A percentile compares a stretch with the other conserved stretches of the same genome.
These are phyloP conservation scores for Falco rusticolus DNA, from an alignment of 2,797 vertebrate species.

Conservation along the genomic window DNA sequence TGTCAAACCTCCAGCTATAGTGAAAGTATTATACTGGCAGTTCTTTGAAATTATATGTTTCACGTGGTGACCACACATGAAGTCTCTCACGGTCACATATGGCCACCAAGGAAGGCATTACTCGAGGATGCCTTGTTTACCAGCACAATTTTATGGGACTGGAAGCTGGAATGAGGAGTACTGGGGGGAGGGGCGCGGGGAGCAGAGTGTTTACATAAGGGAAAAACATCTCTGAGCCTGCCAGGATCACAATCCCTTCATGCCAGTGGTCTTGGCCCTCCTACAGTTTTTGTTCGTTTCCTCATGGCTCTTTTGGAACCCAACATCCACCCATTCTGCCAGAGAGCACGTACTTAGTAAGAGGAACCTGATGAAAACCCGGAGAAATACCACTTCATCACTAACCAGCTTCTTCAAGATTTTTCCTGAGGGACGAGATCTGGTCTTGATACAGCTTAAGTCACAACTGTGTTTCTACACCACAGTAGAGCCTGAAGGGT, in stretches of 20 bases:
- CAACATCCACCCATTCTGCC: not conserved
- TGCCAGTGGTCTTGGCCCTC: not conserved
- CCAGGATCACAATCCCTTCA: not conserved
- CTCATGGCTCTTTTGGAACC: not conserved
- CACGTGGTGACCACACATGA: not conserved
- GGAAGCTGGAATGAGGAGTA: not conserved
- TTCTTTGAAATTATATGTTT: not conserved
- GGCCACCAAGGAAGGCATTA: slow-evolving; percentile 32
- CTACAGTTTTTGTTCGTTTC: slow-evolving; percentile 2
- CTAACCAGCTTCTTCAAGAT: not conserved
- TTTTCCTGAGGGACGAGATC: not conserved
- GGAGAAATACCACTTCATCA: not conserved
- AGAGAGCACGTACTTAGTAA: not conserved
- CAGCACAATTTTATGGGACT: not conserved
- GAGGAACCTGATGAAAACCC: not conserved
- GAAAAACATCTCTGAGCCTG: not conserved
- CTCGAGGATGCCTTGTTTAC: not conserved
- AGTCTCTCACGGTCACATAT: not conserved
- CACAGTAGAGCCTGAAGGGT: not conserved
- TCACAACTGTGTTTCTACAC: not conserved
- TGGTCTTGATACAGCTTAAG: not conserved
- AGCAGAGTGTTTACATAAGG: not conserved
- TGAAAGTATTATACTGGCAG: not conserved
- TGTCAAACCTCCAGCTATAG: not conserved
- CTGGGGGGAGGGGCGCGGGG: not conserved